Base-by-base conservation (phyloP, 1,140 invertebrate genomes). In the Drosophila quadrilineata region DNA sequence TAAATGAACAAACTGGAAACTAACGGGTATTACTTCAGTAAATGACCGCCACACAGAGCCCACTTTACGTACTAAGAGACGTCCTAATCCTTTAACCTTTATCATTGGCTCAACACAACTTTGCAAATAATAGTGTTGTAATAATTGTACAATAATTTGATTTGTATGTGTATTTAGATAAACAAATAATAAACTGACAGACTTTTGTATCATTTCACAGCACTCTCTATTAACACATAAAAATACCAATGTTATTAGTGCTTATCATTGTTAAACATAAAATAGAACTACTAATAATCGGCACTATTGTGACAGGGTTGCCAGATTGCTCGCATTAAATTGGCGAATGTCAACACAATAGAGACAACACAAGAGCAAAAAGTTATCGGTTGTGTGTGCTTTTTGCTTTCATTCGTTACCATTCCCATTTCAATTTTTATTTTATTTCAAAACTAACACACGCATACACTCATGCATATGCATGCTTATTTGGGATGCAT, bases 11-110 rank as follows among this genome's bases (percentile, higher is more conserved):
- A 10, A 16, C 33, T 71, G 54, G 16, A 35, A 19, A 49, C 14
- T 31, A 24, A 41, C 6, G 8, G 21, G 59, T 57, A 50, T 66
- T 82, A 82, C 77, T 46, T 82, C 49, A 36, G 74, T 35, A 60
- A 82, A 36, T 4, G 54, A 71, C 12, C 66, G 53, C 36, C 73
- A 35, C 31, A 74, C 21, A 77, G 52, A 33, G 12, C 77, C 70
- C 73, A 84, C 41, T 14, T 33, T 59, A 46, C 35, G 57, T 33
- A 75, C 40, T 14, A 53, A 36, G n/a, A 65, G 67, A 26, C 69
- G 65, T 29, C 63, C 41, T 35, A 76, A 46, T 29, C 26, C 17
- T 45, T 73, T 38, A 28, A n/a, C n/a, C n/a, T n/a, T n/a, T n/a
- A n/a, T n/a, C n/a, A n/a, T n/a, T n/a, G n/a, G n/a, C n/a, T n/a